phyloP scores from a whole-genome alignment of 1,140 invertebrate species.

The Cylas formicarius region DNA sequence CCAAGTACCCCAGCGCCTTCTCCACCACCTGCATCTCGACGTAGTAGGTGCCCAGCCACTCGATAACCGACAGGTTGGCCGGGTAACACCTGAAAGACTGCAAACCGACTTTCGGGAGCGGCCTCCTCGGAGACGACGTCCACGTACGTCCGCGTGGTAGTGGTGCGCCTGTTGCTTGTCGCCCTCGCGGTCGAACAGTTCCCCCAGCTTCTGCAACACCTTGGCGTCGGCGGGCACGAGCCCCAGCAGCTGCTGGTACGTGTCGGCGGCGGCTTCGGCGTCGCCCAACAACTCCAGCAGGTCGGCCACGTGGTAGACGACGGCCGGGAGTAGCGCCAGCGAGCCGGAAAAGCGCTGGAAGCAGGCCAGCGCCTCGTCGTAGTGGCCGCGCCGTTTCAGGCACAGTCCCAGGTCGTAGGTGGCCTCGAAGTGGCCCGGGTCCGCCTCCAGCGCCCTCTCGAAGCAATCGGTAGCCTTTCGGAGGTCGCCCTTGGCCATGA shows the following conservation, averaged over 20 bases:
- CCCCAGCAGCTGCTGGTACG: slow-evolving; percentile 78
- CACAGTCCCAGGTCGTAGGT: slow-evolving; percentile 82
- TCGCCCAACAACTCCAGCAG: slow-evolving; percentile 71
- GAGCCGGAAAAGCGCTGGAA: slow-evolving; percentile 64
- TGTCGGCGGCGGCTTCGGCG: slow-evolving; percentile 69
- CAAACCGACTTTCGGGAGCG: slow-evolving; percentile 22
- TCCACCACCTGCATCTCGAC: slow-evolving; percentile 82
- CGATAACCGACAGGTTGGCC: slow-evolving; percentile 80
- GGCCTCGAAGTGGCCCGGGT: slow-evolving; percentile 81
- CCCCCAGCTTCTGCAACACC: slow-evolving; percentile 74
- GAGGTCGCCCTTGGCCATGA: slow-evolving; percentile 62
- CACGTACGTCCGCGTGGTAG: slow-evolving; percentile 77
- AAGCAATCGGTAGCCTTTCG: slow-evolving; percentile 72
- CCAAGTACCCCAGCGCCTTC: slow-evolving; percentile 83
- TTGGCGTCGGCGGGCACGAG: slow-evolving; percentile 78
- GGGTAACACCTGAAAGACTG: slow-evolving; percentile 84
- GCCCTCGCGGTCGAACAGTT: slow-evolving; percentile 75
- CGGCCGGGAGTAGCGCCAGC: slow-evolving; percentile 59
- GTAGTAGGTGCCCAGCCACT: slow-evolving; percentile 88
- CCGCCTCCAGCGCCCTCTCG: slow-evolving; percentile 69
- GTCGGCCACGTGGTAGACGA: slow-evolving; percentile 79
- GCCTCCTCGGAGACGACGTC: slow-evolving; percentile 15
- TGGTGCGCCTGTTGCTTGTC: slow-evolving; percentile 91
- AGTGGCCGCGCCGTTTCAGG: slow-evolving; percentile 61
- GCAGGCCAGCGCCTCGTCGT: slow-evolving; percentile 69